Evolutionary conservation across 1,140 invertebrate genomes (phyloP), one percentile per base, ranked within the genome.

Genomic region (Ptiloglossa arizonensis): DNA sequence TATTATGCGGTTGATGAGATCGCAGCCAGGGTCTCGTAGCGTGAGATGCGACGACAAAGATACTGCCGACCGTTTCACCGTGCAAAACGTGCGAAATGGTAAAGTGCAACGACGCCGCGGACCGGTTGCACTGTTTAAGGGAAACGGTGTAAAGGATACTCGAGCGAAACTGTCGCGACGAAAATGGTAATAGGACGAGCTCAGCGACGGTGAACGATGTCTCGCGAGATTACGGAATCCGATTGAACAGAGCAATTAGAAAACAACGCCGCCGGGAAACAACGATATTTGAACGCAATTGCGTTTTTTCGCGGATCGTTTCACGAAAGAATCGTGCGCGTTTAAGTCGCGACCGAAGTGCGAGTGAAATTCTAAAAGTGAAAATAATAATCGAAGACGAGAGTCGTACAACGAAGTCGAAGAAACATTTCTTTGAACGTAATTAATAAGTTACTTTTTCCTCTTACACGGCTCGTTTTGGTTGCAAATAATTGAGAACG

Each of bases 1-100:
- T 62, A 78, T 72, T 72, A 62, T 46, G 67, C 68, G 77, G 38
- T 66, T 70, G 77, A 75, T 75, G 62, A 67, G 72, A 59, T 75
- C 62, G 38, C 69, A 64, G 41, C 44, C 62, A n/a, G 38, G 22
- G 62, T 35, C 6, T 19, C 38, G n/a, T 24, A 54, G 60, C 71
- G 71, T 64, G 72, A 67, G 72, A 67, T 67, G 63, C 27, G 27
- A 57, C 72, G 35, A 48, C 38, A 32, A 56, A 46, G 72, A 57
- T 64, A 67, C 62, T 5, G 6, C 6, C 5, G 62, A 57, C 41
- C n/a, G 29, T 41, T 24, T n/a, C 59, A 32, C 22, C 8, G 59
- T 13, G 35, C 48, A 22, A 27, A 54, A 73, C 71, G 71, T 41
- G 71, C 60, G 71, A 73, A 64, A 73, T 48, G 41, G 60, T 63